Percentiles rank a stretch among this genome's conserved stretches.
These are phyloP conservation scores for Bombylius major DNA, from an alignment of 2,888 invertebrate species.

Conservation along the genomic window DNA sequence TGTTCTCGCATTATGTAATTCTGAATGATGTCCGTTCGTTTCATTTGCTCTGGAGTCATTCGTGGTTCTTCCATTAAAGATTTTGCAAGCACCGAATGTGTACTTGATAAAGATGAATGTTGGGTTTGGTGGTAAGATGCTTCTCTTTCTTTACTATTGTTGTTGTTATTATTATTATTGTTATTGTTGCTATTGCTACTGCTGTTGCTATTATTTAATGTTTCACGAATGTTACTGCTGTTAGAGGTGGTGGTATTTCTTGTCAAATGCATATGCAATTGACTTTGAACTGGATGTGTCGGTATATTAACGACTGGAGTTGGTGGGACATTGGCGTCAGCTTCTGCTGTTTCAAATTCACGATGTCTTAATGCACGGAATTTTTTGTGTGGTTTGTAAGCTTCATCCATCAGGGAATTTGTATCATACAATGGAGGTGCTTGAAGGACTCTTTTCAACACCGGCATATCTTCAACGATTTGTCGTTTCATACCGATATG, in stretches of 20 bases:
- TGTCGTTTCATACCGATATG: constrained; percentile 35
- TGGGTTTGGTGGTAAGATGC: constrained; percentile 21
- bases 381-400: constrained; percentile 91
- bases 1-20: constrained; percentile 75
- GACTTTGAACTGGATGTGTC: constrained; percentile 26
- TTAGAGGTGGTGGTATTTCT: constrained; percentile 38
- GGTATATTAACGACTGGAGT: constrained; percentile 22
- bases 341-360: constrained; percentile 62
- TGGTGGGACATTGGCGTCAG: constrained; percentile 39
- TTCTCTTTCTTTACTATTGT: constrained; percentile 18
- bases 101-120: constrained; percentile 59
- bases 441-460: constrained; percentile 80
- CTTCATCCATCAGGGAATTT: constrained; percentile 84
- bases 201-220: constrained; percentile 26
- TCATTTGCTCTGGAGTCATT: constrained; percentile 86
- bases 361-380: constrained; percentile 74
- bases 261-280: constrained; percentile 42
- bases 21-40: constrained; percentile 84
- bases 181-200: constrained; percentile 5
- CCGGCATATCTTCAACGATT: constrained; percentile 81
- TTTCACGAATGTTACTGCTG: constrained; percentile 20
- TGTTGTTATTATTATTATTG: constrained; percentile 10
- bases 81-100: constrained; percentile 80
- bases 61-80: constrained; percentile 86
- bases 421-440: constrained; percentile 87